These are phyloP conservation scores for Tauraco erythrolophus DNA, from an alignment of 2,113 vertebrate species.

Conservation along the genomic window DNA sequence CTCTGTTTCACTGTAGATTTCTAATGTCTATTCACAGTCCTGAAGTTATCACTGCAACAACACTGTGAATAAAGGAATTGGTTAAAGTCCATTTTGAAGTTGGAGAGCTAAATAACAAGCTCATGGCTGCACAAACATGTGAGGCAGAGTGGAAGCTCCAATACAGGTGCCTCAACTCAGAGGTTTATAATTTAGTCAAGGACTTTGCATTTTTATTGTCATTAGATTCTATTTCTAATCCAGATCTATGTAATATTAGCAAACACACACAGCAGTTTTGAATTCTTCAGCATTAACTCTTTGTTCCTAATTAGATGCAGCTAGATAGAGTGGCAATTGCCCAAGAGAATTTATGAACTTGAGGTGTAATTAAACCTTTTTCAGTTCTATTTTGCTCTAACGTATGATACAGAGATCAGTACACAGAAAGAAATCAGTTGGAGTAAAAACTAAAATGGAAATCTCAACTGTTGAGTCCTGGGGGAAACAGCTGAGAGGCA, in stretches of 20 bases:
- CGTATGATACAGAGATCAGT: conserved; percentile 1
- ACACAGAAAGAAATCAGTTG: background rate
- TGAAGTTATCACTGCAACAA: background rate
- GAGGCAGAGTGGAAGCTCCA: background rate
- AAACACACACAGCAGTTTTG: background rate
- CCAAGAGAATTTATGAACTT: conserved; percentile 17
- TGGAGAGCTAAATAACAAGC: background rate
- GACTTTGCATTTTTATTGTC: background rate
- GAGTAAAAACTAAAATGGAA: background rate
- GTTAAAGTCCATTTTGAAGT: background rate
- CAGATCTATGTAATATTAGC: background rate
- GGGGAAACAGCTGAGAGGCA: background rate
- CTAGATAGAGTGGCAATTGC: background rate
- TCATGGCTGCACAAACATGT: background rate
- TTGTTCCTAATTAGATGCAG: conserved; percentile 8
- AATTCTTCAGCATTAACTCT: conserved; percentile 11
- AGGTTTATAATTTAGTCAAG: background rate
- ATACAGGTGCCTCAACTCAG: background rate
- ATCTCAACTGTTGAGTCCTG: background rate
- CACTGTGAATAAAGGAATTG: background rate
- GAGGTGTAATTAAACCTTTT: conserved; percentile 35
- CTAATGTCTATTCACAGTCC: background rate
- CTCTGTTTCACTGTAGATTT: background rate
- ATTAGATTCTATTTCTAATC: background rate
- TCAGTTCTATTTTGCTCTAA: background rate